Evolutionary conservation across 1,140 invertebrate species (phyloP).

Genomic region (Pachypeltis micranthus): DNA sequence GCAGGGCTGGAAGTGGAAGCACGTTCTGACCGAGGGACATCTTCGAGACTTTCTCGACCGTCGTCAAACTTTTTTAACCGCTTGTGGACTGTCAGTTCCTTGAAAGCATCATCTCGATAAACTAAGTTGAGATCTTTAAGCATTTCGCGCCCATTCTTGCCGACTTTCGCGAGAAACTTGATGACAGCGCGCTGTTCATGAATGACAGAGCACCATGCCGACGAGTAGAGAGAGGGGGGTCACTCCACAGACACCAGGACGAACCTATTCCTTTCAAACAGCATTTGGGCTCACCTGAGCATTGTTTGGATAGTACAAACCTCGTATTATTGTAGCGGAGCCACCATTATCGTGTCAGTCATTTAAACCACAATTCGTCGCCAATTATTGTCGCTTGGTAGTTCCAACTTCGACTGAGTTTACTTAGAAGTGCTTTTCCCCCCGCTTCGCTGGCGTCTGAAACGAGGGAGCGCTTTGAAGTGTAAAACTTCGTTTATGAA

Average conservation of each 20-base stretch:
- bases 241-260: neutral
- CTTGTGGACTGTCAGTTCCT: conserved; percentile 21
- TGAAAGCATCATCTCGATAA: conserved; percentile 20
- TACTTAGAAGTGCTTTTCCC: too few relatives aligned
- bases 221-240: neutral
- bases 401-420: too few relatives aligned
- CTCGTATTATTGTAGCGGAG: too few relatives aligned
- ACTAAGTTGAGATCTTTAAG: neutral
- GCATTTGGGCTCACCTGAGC: neutral
- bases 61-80: conserved; percentile 22
- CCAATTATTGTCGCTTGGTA: too few relatives aligned
- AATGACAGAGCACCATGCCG: neutral
- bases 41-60: conserved; percentile 21
- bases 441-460: too few relatives aligned
- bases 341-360: too few relatives aligned
- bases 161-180: neutral
- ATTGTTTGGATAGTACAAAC: neutral
- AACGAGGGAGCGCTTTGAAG: too few relatives aligned
- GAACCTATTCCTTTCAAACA: neutral
- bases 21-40: conserved; percentile 20
- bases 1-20: conserved; percentile 27
- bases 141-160: neutral
- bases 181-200: neutral
- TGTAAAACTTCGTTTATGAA: too few relatives aligned
- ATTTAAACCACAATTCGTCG: too few relatives aligned